Evolutionary conservation across 2,797 vertebrate species (phyloP).

Genomic region (Acipenser transmontanus): DNA sequence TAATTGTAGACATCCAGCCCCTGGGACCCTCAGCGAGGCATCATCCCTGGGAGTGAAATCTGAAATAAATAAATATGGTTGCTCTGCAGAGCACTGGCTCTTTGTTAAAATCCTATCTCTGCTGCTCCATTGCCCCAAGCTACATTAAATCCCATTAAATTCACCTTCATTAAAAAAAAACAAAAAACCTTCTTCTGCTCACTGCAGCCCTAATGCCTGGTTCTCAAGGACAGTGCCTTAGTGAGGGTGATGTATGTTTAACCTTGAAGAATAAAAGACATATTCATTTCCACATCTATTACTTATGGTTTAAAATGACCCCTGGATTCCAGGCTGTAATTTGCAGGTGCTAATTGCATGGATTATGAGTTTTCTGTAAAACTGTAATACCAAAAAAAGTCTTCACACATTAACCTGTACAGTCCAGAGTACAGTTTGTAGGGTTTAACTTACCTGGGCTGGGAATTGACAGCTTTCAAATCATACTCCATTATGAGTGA

Average conservation of each 20-base stretch:
- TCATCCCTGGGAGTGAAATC: conserved; percentile 57
- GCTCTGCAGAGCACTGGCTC: conserved; percentile 65
- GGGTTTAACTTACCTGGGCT: conserved; percentile 22
- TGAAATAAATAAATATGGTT: conserved; percentile 72
- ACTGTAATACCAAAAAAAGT: conserved; percentile 40
- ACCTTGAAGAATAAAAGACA: conserved; percentile 70
- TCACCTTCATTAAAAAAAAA: conserved; percentile 74
- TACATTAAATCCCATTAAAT: conserved; percentile 83
- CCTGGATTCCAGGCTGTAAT: conserved; percentile 65
- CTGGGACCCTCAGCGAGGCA: conserved; percentile 46
- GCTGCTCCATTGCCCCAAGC: conserved; percentile 73
- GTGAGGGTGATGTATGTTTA: conserved; percentile 73
- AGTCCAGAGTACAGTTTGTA: conserved; percentile 45
- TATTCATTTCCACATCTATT: conserved; percentile 81
- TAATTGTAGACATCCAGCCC: conserved; percentile 44
- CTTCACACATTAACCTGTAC: conserved; percentile 55
- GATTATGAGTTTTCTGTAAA: conserved; percentile 63
- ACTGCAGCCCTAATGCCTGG: conserved; percentile 56
- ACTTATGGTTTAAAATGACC: conserved; percentile 70
- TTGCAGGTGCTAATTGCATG: conserved; percentile 67
- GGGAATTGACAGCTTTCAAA: conserved; percentile 48
- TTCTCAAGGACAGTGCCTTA: conserved; percentile 73
- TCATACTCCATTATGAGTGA: conserved; percentile 42
- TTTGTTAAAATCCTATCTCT: conserved; percentile 79
- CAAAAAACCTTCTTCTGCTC: conserved; percentile 55